Percentiles rank a stretch among this genome's conserved stretches.
Conservation (phyloP, 2,797 vertebrate species). For the Siniperca obscura region DNA sequence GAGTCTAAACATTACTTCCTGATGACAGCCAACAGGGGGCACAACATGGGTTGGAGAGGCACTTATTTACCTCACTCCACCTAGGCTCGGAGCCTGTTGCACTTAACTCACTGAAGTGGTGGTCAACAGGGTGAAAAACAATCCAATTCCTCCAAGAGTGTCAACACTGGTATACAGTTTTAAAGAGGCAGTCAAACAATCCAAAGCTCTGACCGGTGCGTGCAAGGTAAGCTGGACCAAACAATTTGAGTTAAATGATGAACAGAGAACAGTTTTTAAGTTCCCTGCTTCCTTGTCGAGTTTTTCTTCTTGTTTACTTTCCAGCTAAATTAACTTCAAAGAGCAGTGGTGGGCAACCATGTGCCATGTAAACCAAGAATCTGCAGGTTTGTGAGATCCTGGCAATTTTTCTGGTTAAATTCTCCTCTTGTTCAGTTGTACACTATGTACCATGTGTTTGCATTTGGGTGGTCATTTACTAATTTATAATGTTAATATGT, state of each 20-base stretch:
- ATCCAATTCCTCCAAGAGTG: constrained; percentile 68
- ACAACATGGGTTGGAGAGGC: constrained; percentile 65
- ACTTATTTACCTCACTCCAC: constrained; percentile 67
- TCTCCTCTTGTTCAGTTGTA: neutral
- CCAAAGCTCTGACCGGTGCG: constrained; percentile 38
- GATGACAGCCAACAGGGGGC: constrained; percentile 76
- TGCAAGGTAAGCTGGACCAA: constrained; percentile 53
- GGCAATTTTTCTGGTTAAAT: neutral
- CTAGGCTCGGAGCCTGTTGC: constrained; percentile 57
- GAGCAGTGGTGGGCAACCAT: constrained; percentile 2
- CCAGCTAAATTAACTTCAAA: constrained; percentile 29
- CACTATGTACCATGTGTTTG: neutral
- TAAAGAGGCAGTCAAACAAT: constrained; percentile 60
- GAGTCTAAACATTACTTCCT: constrained; percentile 63
- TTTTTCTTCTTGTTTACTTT: constrained; percentile 45
- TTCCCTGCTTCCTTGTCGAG: constrained; percentile 21
- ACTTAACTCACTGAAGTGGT: constrained; percentile 65
- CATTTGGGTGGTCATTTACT: neutral
- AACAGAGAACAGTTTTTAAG: constrained; percentile 34
- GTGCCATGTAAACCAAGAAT: neutral
- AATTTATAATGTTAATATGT: neutral
- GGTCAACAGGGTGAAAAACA: constrained; percentile 75
- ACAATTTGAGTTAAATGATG: constrained; percentile 64
- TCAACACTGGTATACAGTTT: constrained; percentile 61
- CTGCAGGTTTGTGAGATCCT: neutral